Base-by-base conservation (phyloP, 2,113 vertebrate genomes). In the Pteropus alecto region DNA sequence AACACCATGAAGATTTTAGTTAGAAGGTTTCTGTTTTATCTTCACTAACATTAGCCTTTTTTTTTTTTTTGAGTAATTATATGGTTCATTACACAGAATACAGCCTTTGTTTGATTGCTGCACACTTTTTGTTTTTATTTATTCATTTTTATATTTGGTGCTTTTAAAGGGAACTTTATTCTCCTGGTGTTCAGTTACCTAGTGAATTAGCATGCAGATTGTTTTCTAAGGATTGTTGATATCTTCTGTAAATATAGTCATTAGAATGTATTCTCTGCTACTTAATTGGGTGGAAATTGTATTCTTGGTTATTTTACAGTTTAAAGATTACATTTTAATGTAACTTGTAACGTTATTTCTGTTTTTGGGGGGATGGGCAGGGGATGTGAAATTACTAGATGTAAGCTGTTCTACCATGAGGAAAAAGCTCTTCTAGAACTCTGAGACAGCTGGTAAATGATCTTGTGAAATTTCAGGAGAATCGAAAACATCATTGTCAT, bases 211-310 rank as follows among this genome's bases (percentile, higher is more conserved):
- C 93, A 89, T 83, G 63, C 86, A 51, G 9, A 79, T 85, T 93
- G 35, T 78, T 97, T 96, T n/a, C 30, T 24, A 74, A 89, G 24
- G 46, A n/a, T 88, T 89, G 77, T 86, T 94, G 61, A 56, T 83
- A 56, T 93, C 41, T 56, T 94, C 82, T 87, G n/a, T 41, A 96
- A 97, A 96, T 94, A 73, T 30, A 87, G 88, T 91, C 94, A 97
- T 97, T 97, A 96, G 86, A 96, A 97, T 96, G 89, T 93, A 89
- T 95, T 96, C 74, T 73, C 82, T 94, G 81, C 73, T 95, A 91
- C 77, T 86, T 97, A 96, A 97, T 97, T 97, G 82, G n/a, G 48
- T 97, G 82, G 56, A 96, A 97, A 97, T 94, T 89, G 82, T 91
- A 86, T 95, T 94, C 41, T 30, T 96, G 67, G 61, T 95, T 96